Percentiles rank a stretch among this genome's conserved stretches.
Evolutionary conservation across 1,140 invertebrate genomes (phyloP).

Genomic region (Phortica variegata): DNA sequence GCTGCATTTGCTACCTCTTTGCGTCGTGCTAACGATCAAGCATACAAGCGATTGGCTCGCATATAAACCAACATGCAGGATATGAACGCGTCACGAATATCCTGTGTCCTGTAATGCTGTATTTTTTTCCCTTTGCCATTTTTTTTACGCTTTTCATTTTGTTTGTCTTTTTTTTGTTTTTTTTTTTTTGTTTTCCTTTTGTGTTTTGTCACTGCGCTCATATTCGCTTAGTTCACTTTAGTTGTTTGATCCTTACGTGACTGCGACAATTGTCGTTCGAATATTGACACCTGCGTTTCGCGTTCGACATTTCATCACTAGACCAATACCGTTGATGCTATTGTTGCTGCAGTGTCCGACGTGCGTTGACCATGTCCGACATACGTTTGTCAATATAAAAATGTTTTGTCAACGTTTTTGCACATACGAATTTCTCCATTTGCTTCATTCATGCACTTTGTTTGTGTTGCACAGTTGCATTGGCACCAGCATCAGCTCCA

Average conservation of each 20-base stretch:
- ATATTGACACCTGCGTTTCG: conserved; percentile 26
- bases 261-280: conserved; percentile 33
- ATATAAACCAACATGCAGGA: background rate
- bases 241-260: conserved; percentile 33
- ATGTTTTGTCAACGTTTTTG: background rate
- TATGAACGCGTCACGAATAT: conserved; percentile 11
- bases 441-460: too few relatives aligned
- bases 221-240: conserved; percentile 4
- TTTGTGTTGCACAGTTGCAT: too few relatives aligned
- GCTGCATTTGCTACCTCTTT: background rate
- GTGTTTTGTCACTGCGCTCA: background rate
- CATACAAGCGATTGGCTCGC: conserved; percentile 19
- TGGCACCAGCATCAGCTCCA: too few relatives aligned
- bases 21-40: conserved; percentile 8
- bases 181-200: conserved; percentile 13
- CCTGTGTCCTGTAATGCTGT: too few relatives aligned
- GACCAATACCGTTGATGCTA: too few relatives aligned
- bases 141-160: conserved; percentile 24
- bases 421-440: too few relatives aligned
- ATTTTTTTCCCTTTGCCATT: conserved; percentile 33
- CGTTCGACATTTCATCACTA: background rate
- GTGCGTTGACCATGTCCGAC: too few relatives aligned
- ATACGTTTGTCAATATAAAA: background rate
- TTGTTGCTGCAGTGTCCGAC: conserved; percentile 1
- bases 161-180: conserved; percentile 9